phyloP scores from a whole-genome alignment of 2,888 invertebrate genomes.

The Papilio gigon region DNA sequence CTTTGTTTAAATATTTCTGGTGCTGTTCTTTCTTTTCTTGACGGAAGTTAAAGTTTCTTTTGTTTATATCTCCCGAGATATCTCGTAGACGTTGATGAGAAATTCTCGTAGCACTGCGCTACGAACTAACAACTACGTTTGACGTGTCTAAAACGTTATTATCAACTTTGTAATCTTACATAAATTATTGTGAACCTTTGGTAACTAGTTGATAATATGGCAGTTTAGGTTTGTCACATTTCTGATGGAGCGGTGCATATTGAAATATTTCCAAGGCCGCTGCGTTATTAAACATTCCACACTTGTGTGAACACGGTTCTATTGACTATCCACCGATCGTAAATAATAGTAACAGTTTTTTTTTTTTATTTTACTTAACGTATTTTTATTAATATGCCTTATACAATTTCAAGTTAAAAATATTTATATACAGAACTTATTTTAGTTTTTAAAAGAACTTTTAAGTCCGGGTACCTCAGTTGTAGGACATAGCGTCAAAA shows the following conservation, averaged over 20 bases:
- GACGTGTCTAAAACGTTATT: not conserved
- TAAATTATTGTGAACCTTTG: not conserved
- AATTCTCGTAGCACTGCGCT: constrained; percentile 28
- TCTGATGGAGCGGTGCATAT: not conserved
- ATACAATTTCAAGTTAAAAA: no score
- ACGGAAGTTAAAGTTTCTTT: constrained; percentile 24
- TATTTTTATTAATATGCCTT: no score
- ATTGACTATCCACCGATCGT: not conserved
- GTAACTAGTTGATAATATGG: not conserved
- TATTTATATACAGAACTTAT: no score
- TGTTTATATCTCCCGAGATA: constrained; percentile 10
- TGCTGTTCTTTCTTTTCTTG: constrained; percentile 28
- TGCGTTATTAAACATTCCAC: not conserved
- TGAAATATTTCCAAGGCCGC: constrained; percentile 1
- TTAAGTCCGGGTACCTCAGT: no score
- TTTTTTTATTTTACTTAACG: no score
- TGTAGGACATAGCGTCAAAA: not conserved
- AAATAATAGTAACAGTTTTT: not conserved
- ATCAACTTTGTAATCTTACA: not conserved
- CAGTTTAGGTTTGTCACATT: not conserved
- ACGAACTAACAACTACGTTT: not conserved
- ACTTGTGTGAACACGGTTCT: not conserved
- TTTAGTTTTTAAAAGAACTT: no score
- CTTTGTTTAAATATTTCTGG: constrained; percentile 38
- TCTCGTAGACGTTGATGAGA: constrained; percentile 21